Base-by-base conservation (phyloP, 2,797 vertebrate genomes). In the Cyprinodon diabolis region DNA sequence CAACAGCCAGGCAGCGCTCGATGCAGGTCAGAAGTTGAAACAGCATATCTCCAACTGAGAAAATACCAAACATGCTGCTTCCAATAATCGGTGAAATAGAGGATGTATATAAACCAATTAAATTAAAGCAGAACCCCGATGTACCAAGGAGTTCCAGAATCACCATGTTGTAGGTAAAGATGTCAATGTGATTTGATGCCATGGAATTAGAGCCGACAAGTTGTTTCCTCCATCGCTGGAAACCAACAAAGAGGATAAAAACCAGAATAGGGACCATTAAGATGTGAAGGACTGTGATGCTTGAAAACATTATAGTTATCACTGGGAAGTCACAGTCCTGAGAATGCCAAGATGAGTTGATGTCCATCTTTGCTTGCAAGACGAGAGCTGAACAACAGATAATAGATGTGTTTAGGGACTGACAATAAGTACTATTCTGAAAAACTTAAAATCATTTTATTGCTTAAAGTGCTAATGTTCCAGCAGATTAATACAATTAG, bases 1-100 rank as follows among this genome's bases (percentile, higher is more conserved):
- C 67, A 1, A 69, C 67, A 4, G 67, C 67, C 67, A 69, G 51
- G 67, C 55, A 69, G 37, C 35, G 67, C 17, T 69, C 67, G 0
- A 69, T 2, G 13, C 67, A 69, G 67, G 67, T 69, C 30, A 83
- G 45, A 3, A 75, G 1, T 8, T 84, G 79, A 12, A 86, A 63
- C 7, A 74, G 5, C 8, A 0, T 37, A 17, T 74, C 30, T 4
- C 74, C 76, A 3, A 21, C 0, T 0, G 2, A 19, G 1, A 19
- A 14, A 1, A 54, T 3, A 6, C 4, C 3, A 2, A 35, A 68
- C 21, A 60, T 19, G 8, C 1, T 0, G 9, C 8, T 19, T 4
- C 58, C 58, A 19, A 35, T 4, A 8, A 1, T 19, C 58, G 2
- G 30, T 30, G 30, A 30, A 30, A 30, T 30, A 30, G 30, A 30